Conservation (phyloP, 2,113 vertebrate genomes). For the Syngnathoides biaculeatus region DNA sequence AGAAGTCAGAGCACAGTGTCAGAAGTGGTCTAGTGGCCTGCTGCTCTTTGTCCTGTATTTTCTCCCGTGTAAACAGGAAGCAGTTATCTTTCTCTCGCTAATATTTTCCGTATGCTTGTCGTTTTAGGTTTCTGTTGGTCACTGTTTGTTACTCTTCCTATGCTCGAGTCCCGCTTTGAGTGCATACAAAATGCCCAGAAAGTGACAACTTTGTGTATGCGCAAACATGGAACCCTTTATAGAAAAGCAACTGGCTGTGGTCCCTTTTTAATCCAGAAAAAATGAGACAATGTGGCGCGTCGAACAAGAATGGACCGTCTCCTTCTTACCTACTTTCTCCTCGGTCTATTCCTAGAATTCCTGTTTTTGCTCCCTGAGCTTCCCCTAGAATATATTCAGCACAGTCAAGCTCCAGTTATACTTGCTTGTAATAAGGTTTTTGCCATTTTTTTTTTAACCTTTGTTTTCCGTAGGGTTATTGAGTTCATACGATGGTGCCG, state of each 20-base stretch:
- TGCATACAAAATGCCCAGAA: slow-evolving; percentile 29
- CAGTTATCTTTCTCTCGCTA: slow-evolving; percentile 35
- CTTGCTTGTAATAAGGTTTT: slow-evolving; percentile 26
- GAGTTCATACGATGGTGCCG: slow-evolving; percentile 13
- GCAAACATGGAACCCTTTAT: slow-evolving; percentile 23
- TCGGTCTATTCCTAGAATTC: slow-evolving; percentile 59
- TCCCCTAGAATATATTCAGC: slow-evolving; percentile 58
- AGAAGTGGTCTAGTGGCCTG: slow-evolving; percentile 30
- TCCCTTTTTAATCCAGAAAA: slow-evolving; percentile 22
- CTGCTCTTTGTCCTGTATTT: slow-evolving; percentile 47
- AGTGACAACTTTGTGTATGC: slow-evolving; percentile 21
- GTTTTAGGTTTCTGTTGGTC: slow-evolving; percentile 27
- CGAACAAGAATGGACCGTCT: slow-evolving; percentile 22
- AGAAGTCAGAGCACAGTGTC: slow-evolving; percentile 35
- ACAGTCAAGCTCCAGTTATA: slow-evolving; percentile 29
- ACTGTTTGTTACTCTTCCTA: slow-evolving; percentile 25
- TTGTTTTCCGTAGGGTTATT: slow-evolving; percentile 33
- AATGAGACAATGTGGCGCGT: slow-evolving; percentile 25
- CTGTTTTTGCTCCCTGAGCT: slow-evolving; percentile 53
- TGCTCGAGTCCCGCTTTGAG: slow-evolving; percentile 18
- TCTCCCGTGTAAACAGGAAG: slow-evolving; percentile 64
- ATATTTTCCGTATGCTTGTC: slow-evolving; percentile 36
- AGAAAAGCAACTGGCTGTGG: slow-evolving; percentile 25
- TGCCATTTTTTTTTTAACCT: slow-evolving; percentile 44
- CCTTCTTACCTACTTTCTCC: slow-evolving; percentile 50